Evolutionary conservation across 1,140 invertebrate genomes (phyloP).

Genomic region (Calephelis nemesis): DNA sequence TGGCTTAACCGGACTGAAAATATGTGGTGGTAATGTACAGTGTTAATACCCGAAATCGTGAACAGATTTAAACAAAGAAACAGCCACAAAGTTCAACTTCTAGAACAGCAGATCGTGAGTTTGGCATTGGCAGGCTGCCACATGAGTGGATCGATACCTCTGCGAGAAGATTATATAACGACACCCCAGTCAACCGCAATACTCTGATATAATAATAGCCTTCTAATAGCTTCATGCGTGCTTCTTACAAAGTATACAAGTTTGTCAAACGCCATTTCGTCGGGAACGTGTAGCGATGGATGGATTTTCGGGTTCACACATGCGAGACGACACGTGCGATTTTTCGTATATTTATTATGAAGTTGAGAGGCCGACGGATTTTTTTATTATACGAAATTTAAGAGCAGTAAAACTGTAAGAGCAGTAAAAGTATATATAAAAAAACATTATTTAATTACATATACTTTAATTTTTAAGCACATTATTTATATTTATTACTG

Average conservation of each 20-base stretch:
- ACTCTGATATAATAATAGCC: not conserved
- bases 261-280: not conserved
- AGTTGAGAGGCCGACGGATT: too few species aligned
- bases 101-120: conserved; percentile 49
- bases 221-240: conserved; percentile 1
- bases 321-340: too few species aligned
- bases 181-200: conserved; percentile 24
- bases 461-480: too few species aligned
- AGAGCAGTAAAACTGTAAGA: too few species aligned
- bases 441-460: too few species aligned
- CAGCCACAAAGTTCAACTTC: conserved; percentile 42
- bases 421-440: too few species aligned
- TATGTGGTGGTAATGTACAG: not conserved
- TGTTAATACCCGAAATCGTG: not conserved
- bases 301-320: too few species aligned
- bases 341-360: too few species aligned
- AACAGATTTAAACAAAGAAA: conserved; percentile 13
- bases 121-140: conserved; percentile 67
- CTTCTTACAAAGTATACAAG: not conserved
- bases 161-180: conserved; percentile 59
- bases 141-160: conserved; percentile 58
- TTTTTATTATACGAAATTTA: too few species aligned
- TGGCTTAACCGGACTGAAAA: too few species aligned
- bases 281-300: not conserved
- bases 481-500: too few species aligned